Evolutionary conservation across 2,797 vertebrate genomes (phyloP).

Genomic region (Alfaro cultratus): DNA sequence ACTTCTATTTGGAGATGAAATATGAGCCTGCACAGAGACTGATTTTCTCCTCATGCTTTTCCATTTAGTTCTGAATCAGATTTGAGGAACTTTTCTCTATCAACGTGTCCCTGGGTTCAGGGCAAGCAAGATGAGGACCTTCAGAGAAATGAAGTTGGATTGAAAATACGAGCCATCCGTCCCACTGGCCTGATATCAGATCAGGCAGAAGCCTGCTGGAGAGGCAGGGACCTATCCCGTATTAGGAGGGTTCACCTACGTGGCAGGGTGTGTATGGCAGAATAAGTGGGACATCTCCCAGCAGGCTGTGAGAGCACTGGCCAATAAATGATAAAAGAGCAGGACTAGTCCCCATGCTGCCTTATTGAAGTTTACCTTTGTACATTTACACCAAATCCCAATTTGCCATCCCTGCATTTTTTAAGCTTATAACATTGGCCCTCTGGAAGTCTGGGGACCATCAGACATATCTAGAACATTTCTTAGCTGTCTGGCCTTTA

Average conservation of each 20-base stretch:
- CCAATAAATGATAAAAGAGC: slow-evolving; percentile 78
- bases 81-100: slow-evolving; percentile 65
- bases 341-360: slow-evolving; percentile 62
- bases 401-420: slow-evolving; percentile 65
- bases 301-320: slow-evolving; percentile 70
- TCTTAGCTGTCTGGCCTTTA: slow-evolving; percentile 62
- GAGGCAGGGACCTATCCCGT: slow-evolving; percentile 65
- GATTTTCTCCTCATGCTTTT: slow-evolving; percentile 67
- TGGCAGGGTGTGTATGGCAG: slow-evolving; percentile 71
- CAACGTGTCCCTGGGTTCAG: slow-evolving; percentile 53
- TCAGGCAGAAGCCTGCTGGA: slow-evolving; percentile 61
- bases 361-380: slow-evolving; percentile 80
- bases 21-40: slow-evolving; percentile 59
- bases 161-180: slow-evolving; percentile 66
- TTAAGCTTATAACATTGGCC: slow-evolving; percentile 46
- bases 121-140: slow-evolving; percentile 60
- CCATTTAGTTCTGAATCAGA: slow-evolving; percentile 63
- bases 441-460: slow-evolving; percentile 47
- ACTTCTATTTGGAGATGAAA: slow-evolving; percentile 64
- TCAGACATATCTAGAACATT: slow-evolving; percentile 48
- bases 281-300: slow-evolving; percentile 82
- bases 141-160: slow-evolving; percentile 75
- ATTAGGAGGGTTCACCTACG: slow-evolving; percentile 75
- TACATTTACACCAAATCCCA: slow-evolving; percentile 70
- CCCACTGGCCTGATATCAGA: slow-evolving; percentile 73